A percentile compares a stretch with the other conserved stretches of the same genome.
phyloP scores from a whole-genome alignment of 2,888 invertebrate genomes.

The Drosophila nigritarsus region DNA sequence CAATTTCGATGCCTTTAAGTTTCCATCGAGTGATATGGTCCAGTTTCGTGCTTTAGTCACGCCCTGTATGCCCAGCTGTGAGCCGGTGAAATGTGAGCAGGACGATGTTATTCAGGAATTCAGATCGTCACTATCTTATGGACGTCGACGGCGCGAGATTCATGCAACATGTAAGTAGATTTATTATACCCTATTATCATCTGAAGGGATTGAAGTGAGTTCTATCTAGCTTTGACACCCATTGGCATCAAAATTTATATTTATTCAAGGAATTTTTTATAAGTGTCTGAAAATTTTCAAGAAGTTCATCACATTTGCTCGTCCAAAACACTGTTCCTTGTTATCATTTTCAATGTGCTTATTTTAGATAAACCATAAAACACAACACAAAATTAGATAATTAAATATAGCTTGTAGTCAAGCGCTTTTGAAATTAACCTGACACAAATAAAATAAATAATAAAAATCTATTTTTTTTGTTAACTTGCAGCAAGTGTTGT shows the following conservation, averaged over 20 bases:
- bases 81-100: constrained; percentile 95
- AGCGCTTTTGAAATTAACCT: too few species aligned
- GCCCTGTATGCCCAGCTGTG: constrained; percentile 96
- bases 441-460: too few species aligned
- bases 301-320: not conserved
- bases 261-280: not conserved
- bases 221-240: not conserved
- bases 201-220: not conserved
- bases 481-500: constrained; percentile 9
- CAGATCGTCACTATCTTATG: constrained; percentile 93
- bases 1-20: constrained; percentile 97
- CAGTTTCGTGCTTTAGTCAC: constrained; percentile 97
- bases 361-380: too few species aligned
- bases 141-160: constrained; percentile 86
- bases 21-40: constrained; percentile 96
- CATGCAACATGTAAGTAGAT: constrained; percentile 7
- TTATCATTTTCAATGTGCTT: too few species aligned
- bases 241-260: not conserved
- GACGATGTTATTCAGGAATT: constrained; percentile 88
- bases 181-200: not conserved
- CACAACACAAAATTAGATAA: too few species aligned
- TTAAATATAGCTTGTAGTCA: too few species aligned
- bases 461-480: not conserved
- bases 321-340: too few species aligned
- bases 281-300: not conserved